phyloP scores from a whole-genome alignment of 2,888 invertebrate genomes.

The Rhaphigaster nebulosa region DNA sequence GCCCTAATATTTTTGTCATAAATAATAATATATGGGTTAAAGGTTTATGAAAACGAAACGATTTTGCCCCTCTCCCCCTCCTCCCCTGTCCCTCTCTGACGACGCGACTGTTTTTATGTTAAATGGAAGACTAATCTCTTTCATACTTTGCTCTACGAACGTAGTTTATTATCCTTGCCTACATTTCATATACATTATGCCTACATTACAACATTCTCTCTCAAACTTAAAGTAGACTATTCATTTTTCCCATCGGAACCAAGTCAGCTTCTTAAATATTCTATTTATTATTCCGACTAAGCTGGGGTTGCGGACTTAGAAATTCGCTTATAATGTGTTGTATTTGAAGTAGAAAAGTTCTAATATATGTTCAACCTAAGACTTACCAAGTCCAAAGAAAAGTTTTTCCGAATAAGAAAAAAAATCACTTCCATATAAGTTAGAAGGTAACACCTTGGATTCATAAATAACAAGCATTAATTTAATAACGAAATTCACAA shows the following conservation, averaged over 20 bases:
- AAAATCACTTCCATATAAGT: not conserved
- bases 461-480: not conserved
- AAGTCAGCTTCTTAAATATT: not conserved
- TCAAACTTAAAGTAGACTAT: not conserved
- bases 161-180: no score
- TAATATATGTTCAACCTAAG: not conserved
- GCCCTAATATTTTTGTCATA: no score
- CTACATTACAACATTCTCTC: not conserved
- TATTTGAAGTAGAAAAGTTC: slow-evolving; percentile 20
- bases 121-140: no score
- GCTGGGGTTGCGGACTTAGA: not conserved
- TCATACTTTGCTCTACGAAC: no score
- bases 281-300: not conserved
- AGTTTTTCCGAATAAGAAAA: not conserved
- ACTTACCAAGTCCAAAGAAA: not conserved
- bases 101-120: no score
- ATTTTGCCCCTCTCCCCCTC: no score
- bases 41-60: no score
- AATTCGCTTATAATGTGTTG: not conserved
- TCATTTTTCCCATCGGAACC: not conserved
- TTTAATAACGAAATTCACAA: no score
- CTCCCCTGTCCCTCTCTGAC: no score
- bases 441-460: not conserved
- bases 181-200: no score
- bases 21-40: no score